Base-by-base conservation (phyloP, 1,140 invertebrate genomes). In the Harpegnathos saltator region DNA sequence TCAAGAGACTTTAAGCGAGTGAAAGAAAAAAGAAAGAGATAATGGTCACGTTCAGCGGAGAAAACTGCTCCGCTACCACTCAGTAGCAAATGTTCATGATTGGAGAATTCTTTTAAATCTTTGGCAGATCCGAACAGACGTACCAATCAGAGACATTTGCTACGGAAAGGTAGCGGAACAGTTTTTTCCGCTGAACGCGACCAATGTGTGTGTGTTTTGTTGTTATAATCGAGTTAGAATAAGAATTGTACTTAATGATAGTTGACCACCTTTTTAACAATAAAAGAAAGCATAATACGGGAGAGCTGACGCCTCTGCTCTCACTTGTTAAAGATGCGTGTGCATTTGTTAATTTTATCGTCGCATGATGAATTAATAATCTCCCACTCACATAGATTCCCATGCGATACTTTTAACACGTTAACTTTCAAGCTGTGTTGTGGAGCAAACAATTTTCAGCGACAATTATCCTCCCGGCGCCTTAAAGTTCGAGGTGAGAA, bases 221-320 rank as follows among this genome's bases (percentile, higher is more conserved):
- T 80, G 38, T 66, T 50, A 68, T 44, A 68, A 68, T 48, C 22
- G 15, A 15, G 7, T 38, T 38, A 15, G n/a, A n/a, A n/a, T 26
- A 69, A 14, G 56, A 56, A 29, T 69, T 56, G 17, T 58, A 69
- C 19, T 56, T 77, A 69, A 71, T 44, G 68, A 69, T 19, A 15
- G 56, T 78, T 78, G 52, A 58, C 71, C 22, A n/a, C 29, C 17
- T 19, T 69, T 68, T 59, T 69, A 78, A 17, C 15, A 78, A 78
- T 78, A 69, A 78, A 66, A 0, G 29, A 77, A n/a, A 78, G 15
- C 22, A 11, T 44, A 44, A 44, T 44, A 44, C 3, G 11, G 38
- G 38, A 59, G 52, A 58, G n/a, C 3, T 26, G 26, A 29, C 12
- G 1, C 2, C 24, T 58, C 14, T 69, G 52, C 44, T 59, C 38